phyloP scores from a whole-genome alignment of 1,140 invertebrate genomes.

The Cyclina sinensis region DNA sequence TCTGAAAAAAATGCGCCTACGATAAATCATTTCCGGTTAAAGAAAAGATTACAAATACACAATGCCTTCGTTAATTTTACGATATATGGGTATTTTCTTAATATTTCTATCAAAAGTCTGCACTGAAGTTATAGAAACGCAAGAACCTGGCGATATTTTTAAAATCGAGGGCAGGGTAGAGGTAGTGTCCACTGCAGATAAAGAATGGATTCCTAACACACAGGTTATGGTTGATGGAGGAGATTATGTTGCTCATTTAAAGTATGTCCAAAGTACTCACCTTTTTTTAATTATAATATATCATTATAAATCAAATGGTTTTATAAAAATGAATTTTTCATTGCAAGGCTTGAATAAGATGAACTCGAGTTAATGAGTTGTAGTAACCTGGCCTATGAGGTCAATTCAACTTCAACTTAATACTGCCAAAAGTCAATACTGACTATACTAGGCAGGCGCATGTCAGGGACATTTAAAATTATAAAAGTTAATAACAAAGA shows the following conservation, averaged over 20 bases:
- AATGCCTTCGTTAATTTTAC: constrained; percentile 1
- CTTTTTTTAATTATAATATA: no score
- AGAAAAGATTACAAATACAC: not conserved
- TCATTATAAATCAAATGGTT: no score
- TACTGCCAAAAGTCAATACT: no score
- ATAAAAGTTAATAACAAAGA: no score
- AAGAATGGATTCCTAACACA: constrained; percentile 88
- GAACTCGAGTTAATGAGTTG: no score
- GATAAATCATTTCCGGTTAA: constrained; percentile 1
- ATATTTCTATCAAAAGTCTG: not conserved
- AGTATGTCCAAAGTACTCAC: no score
- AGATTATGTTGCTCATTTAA: constrained; percentile 94
- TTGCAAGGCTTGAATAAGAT: no score
- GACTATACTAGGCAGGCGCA: no score
- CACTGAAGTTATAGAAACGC: constrained; percentile 67
- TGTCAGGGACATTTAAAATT: no score
- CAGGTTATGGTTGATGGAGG: constrained; percentile 95
- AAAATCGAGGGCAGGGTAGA: constrained; percentile 77
- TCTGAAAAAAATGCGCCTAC: not conserved
- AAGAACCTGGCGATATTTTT: constrained; percentile 63
- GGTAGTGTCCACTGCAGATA: constrained; percentile 72
- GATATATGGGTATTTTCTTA: not conserved
- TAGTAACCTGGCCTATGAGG: no score
- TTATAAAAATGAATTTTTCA: no score
- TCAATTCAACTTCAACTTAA: no score